Percentiles rank a stretch among this genome's conserved stretches.
These are phyloP conservation scores for Marcusenius ussheri DNA, from an alignment of 2,113 vertebrate species.

Conservation along the genomic window DNA sequence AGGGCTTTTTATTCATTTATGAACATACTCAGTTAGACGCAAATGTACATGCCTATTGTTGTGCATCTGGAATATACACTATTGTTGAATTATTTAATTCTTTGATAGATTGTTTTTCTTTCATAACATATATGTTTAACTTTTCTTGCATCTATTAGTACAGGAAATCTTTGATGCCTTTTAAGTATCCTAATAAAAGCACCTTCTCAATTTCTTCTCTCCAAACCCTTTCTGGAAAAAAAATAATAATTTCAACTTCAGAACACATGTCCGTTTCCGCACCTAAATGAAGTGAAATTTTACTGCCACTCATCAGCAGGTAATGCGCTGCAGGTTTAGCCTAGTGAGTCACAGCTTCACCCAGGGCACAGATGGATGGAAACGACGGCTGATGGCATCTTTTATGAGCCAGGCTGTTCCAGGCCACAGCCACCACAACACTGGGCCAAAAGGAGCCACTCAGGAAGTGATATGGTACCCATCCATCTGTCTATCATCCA, in stretches of 20 bases:
- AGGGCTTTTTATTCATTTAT: slow-evolving; percentile 2
- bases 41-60: background rate
- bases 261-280: background rate
- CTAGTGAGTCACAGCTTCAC: background rate
- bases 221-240: background rate
- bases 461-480: background rate
- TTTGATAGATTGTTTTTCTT: background rate
- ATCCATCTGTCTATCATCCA: background rate
- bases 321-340: background rate
- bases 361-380: background rate
- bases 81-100: background rate
- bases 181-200: background rate
- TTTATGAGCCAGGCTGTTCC: background rate
- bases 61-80: background rate
- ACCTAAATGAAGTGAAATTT: background rate
- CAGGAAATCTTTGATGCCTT: background rate
- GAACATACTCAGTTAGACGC: background rate
- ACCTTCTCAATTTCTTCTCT: background rate
- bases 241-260: background rate
- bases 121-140: background rate
- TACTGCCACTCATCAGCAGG: background rate
- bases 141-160: background rate
- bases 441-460: background rate
- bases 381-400: background rate
- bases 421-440: background rate